A percentile compares a stretch with the other conserved stretches of the same genome.
phyloP scores from a whole-genome alignment of 1,140 invertebrate species.

The Magallana ariakensis region DNA sequence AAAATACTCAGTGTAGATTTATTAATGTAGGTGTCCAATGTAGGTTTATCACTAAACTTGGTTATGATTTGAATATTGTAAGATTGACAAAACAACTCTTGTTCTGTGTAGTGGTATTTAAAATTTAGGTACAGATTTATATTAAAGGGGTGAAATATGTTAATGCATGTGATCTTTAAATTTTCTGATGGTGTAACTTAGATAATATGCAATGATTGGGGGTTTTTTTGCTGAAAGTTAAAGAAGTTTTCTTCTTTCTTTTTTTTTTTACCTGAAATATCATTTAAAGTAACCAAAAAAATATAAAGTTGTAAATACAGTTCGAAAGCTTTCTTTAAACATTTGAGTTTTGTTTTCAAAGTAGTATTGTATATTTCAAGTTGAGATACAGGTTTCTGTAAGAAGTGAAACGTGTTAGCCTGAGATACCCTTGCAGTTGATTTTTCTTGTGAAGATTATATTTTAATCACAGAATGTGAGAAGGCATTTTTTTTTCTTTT shows the following conservation, averaged over 20 bases:
- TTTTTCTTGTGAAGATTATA: slow-evolving; percentile 17
- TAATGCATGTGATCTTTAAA: background rate
- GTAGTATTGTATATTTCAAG: background rate
- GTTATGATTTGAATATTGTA: background rate
- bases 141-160: background rate
- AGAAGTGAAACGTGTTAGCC: background rate
- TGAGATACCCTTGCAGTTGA: background rate
- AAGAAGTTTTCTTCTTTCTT: too few relatives aligned
- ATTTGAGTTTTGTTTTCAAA: background rate
- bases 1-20: background rate
- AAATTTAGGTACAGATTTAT: background rate
- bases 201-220: background rate
- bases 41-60: background rate
- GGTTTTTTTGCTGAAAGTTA: background rate
- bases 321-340: background rate
- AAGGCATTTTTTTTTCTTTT: slow-evolving; percentile 3
- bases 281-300: background rate
- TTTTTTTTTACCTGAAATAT: too few relatives aligned
- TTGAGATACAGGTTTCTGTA: background rate
- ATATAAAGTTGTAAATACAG: background rate
- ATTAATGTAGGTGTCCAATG: background rate
- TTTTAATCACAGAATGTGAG: slow-evolving; percentile 24
- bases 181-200: background rate
- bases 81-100: background rate
- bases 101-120: background rate